Evolutionary conservation across 1,140 invertebrate species (phyloP), one percentile per base, ranked within the genome.

Genomic region (Lucilia sericata): DNA sequence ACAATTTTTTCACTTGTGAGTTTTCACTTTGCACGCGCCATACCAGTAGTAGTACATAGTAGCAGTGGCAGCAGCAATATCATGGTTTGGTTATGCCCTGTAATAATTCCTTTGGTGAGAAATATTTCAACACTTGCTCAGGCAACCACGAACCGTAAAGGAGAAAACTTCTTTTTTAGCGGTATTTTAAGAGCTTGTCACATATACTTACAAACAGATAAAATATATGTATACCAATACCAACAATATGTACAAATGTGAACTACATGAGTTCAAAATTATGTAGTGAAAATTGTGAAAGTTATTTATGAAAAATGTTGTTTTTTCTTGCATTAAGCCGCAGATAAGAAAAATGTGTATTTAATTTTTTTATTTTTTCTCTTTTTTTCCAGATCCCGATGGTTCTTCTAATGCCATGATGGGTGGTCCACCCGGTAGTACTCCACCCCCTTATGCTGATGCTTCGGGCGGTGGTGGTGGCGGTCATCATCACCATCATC

Each of bases 401-500:
- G 92, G 91, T 86, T 87, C 91, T 85, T 91, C 90, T 75, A 91
- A 89, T 86, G 74, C 83, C 84, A 87, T 89, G 85, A 86, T 90
- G 83, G 89, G 87, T 80, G 91, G 93, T 70, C 91, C 92, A 85
- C 93, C 92, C 82, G 92, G 93, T 86, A 91, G 92, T 87, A 92
- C 92, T 85, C 92, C 93, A 49, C 92, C 92, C 42, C 91, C 92
- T 3, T 91, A 92, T 85, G 89, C 91, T 82, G 88, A 89, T 83
- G 92, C 93, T 30, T 30, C 25, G 3, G 25, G 25, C 4, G 21
- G 19, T 49, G 87, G 91, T 65, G 25, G 25, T n/a, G 21, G 19
- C 47, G 87, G 91, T 65, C 92, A 93, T 86, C 89, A 91, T 78
- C 74, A 91, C 91, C 87, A 91, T 91, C 65, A 70, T 70, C 89